These are phyloP conservation scores for Cynaeus angustus DNA, from an alignment of 2,888 invertebrate species.

Conservation along the genomic window DNA sequence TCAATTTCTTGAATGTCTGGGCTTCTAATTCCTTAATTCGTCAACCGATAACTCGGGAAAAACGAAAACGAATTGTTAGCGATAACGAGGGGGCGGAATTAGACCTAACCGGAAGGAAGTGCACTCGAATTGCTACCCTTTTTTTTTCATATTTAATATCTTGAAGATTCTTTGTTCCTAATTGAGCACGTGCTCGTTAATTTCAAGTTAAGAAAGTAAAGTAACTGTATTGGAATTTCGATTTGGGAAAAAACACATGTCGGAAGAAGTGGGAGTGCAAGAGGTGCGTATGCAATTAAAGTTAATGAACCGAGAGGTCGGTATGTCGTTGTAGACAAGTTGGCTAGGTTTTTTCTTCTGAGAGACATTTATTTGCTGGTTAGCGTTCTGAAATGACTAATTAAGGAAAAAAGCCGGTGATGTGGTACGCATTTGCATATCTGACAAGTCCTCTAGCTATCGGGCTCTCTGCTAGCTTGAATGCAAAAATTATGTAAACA, in stretches of 20 bases:
- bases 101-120: constrained; percentile 38
- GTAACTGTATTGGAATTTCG: constrained; percentile 22
- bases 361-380: constrained; percentile 23
- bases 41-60: neutral
- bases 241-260: constrained; percentile 32
- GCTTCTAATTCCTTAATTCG: constrained; percentile 9
- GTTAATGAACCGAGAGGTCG: constrained; percentile 39
- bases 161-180: constrained; percentile 10
- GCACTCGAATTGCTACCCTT: constrained; percentile 28
- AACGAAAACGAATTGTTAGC: constrained; percentile 13
- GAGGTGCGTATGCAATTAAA: constrained; percentile 42
- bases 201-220: constrained; percentile 4
- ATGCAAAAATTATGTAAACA: constrained; percentile 8
- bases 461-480: neutral
- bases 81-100: constrained; percentile 18
- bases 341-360: neutral
- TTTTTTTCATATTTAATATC: constrained; percentile 8
- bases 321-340: constrained; percentile 14
- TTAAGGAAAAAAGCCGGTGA: constrained; percentile 15
- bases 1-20: neutral
- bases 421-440: constrained; percentile 16
- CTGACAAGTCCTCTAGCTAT: constrained; percentile 13
- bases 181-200: constrained; percentile 24
- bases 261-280: constrained; percentile 38
- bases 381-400: constrained; percentile 28